A percentile compares a stretch with the other conserved stretches of the same genome.
phyloP scores from a whole-genome alignment of 1,140 invertebrate genomes.

The Pantala flavescens region DNA sequence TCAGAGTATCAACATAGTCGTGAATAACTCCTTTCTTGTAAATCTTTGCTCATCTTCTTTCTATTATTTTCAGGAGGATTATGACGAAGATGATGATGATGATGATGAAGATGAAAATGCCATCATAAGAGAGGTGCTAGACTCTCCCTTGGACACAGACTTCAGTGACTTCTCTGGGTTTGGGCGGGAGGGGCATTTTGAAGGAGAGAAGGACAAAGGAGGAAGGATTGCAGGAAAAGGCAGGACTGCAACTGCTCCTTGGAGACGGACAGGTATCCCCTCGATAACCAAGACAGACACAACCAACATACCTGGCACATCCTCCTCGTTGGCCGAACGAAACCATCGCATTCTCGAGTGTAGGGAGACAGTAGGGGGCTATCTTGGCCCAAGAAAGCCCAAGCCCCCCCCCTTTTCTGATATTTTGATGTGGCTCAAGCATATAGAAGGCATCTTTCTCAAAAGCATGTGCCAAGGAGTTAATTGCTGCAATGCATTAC shows the following conservation, averaged over 20 bases:
- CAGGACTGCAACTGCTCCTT: slow-evolving; percentile 30
- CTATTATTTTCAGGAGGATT: neutral
- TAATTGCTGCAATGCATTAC: neutral
- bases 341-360: neutral
- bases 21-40: no score
- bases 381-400: neutral
- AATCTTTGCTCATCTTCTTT: neutral
- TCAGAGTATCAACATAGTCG: no score
- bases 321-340: slow-evolving; percentile 1
- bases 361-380: neutral
- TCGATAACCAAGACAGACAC: slow-evolving; percentile 8
- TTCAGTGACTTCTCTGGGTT: neutral
- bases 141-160: neutral
- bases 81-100: neutral
- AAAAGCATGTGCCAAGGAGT: neutral
- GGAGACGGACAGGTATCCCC: slow-evolving; percentile 45
- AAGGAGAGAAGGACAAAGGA: neutral
- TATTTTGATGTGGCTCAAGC: neutral
- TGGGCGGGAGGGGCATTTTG: neutral
- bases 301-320: neutral
- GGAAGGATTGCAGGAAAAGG: neutral
- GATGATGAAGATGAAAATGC: neutral
- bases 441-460: neutral
- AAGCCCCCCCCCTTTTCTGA: neutral
- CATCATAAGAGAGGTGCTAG: neutral